These are phyloP conservation scores for Drosophila novamexicana DNA, from an alignment of 1,140 invertebrate species.

Conservation along the genomic window DNA sequence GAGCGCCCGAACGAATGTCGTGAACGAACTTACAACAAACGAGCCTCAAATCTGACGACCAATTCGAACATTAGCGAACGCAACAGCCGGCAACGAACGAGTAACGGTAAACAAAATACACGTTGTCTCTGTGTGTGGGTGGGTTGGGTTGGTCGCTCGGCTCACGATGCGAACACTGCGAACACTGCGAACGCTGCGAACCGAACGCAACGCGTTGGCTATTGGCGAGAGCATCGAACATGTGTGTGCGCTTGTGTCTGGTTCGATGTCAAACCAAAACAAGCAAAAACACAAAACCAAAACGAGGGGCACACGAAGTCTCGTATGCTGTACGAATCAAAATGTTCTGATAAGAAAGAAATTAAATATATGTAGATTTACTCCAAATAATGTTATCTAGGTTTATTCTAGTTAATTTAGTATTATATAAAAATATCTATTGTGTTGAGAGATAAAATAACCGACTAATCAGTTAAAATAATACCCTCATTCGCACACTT, in stretches of 20 bases:
- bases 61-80: constrained; percentile 69
- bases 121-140: constrained; percentile 34
- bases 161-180: constrained; percentile 26
- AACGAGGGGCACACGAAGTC: constrained; percentile 39
- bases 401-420: too few relatives aligned
- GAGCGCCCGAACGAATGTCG: constrained; percentile 45
- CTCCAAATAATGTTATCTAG: background rate
- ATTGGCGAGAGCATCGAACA: constrained; percentile 62
- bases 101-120: constrained; percentile 75
- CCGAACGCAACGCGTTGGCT: constrained; percentile 52
- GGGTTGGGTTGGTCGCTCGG: constrained; percentile 34
- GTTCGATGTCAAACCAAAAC: constrained; percentile 63
- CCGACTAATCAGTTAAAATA: too few relatives aligned
- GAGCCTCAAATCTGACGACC: constrained; percentile 55
- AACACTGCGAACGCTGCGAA: constrained; percentile 10
- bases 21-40: constrained; percentile 64
- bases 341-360: constrained; percentile 33
- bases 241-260: constrained; percentile 55
- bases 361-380: background rate
- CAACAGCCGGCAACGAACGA: constrained; percentile 75
- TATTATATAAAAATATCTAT: too few relatives aligned
- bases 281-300: constrained; percentile 28
- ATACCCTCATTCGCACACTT: too few relatives aligned
- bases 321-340: constrained; percentile 57
- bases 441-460: too few relatives aligned